Conservation (phyloP, 2,888 invertebrate genomes). For the Lobophora halterata region DNA sequence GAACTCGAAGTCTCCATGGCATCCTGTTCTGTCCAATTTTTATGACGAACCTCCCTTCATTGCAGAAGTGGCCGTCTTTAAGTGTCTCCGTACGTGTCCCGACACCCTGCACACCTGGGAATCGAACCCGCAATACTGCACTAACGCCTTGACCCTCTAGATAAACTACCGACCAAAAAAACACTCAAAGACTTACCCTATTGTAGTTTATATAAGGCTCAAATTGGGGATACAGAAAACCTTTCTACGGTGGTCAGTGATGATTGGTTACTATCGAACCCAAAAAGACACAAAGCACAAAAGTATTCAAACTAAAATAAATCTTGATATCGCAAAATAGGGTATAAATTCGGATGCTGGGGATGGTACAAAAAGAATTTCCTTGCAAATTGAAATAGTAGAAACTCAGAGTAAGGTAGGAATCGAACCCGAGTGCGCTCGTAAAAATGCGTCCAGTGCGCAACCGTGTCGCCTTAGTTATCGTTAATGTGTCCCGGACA, state of each 20-base stretch:
- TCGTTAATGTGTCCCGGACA: slow-evolving; percentile 74
- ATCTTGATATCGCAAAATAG: slow-evolving; percentile 31
- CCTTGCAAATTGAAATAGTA: slow-evolving; percentile 74
- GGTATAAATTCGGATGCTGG: slow-evolving; percentile 16
- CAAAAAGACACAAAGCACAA: slow-evolving; percentile 42
- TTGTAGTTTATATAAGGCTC: slow-evolving; percentile 32
- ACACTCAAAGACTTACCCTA: slow-evolving; percentile 32
- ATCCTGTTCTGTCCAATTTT: slow-evolving; percentile 71
- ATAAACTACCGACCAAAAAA: slow-evolving; percentile 41
- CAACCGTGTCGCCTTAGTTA: slow-evolving; percentile 73
- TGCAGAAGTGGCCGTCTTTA: slow-evolving; percentile 73
- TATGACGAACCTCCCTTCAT: slow-evolving; percentile 78
- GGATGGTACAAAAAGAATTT: slow-evolving; percentile 45
- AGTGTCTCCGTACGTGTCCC: slow-evolving; percentile 74
- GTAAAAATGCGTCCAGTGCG: slow-evolving; percentile 69
- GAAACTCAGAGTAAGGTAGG: slow-evolving; percentile 41
- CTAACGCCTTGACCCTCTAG: slow-evolving; percentile 70
- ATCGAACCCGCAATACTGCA: slow-evolving; percentile 75
- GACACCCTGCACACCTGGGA: slow-evolving; percentile 77
- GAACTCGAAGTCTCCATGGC: slow-evolving; percentile 38
- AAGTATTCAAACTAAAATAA: slow-evolving; percentile 30
- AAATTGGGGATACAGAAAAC: slow-evolving; percentile 26
- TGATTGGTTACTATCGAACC: slow-evolving; percentile 53
- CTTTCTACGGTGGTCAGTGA: slow-evolving; percentile 59
- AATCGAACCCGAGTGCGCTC: slow-evolving; percentile 55